These are phyloP conservation scores for Pelobates fuscus DNA, from an alignment of 2,113 vertebrate genomes.

Conservation along the genomic window DNA sequence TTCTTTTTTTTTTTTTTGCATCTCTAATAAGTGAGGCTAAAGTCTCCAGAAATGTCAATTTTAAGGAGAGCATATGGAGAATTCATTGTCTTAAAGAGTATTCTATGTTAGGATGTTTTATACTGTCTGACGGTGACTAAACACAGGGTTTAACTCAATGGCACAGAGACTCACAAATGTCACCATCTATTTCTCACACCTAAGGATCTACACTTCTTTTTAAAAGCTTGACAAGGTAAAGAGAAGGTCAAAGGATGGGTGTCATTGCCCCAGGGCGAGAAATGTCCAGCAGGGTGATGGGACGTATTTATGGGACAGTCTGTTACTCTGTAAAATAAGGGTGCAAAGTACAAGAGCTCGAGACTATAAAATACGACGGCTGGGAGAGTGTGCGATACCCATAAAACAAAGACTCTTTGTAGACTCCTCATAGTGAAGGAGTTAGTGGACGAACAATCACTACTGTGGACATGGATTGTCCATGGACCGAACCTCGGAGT, in stretches of 20 bases:
- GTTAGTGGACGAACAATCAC: no score
- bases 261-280: background rate
- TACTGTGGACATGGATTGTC: no score
- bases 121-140: conserved; percentile 6
- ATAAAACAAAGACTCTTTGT: no score
- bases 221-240: background rate
- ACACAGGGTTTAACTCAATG: background rate
- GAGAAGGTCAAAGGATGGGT: background rate
- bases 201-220: background rate
- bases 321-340: background rate
- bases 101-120: conserved; percentile 5
- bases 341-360: background rate
- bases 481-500: no score
- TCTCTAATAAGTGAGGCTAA: background rate
- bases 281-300: background rate
- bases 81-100: conserved; percentile 5
- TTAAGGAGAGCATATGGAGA: no score
- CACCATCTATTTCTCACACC: conserved; percentile 22
- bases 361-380: background rate
- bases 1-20: no score
- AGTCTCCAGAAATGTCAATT: no score
- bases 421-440: no score
- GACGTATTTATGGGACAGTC: conserved; percentile 12
- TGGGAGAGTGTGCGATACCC: no score
- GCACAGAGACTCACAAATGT: background rate